Conservation (phyloP, 2,113 vertebrate genomes). For the Gymnobelideus leadbeateri region DNA sequence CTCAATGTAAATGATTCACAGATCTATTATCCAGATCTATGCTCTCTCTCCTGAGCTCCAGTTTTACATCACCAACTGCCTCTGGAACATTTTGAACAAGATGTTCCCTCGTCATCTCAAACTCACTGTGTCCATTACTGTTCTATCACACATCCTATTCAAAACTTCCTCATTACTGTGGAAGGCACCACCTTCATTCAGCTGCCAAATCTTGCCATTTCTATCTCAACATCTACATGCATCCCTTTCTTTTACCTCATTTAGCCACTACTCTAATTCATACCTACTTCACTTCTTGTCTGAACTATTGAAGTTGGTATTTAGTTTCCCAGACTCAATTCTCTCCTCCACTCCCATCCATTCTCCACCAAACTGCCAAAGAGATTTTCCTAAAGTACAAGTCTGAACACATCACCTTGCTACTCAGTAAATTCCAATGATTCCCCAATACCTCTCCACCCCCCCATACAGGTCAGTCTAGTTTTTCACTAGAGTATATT, state of each 20-base stretch:
- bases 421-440: neutral
- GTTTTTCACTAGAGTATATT: neutral
- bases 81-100: neutral
- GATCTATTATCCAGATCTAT: neutral
- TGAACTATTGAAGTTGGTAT: neutral
- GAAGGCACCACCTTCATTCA: neutral
- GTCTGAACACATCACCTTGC: neutral
- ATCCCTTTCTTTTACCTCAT: neutral
- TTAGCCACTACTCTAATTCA: neutral
- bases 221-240: neutral
- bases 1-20: neutral
- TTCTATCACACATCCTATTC: neutral
- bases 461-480: neutral
- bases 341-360: neutral
- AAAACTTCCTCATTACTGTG: neutral
- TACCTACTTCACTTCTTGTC: neutral
- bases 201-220: neutral
- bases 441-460: neutral
- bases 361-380: neutral
- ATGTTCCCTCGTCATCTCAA: neutral
- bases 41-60: neutral
- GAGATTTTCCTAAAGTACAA: neutral
- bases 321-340: neutral
- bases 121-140: neutral
- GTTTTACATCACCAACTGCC: neutral